phyloP scores from a whole-genome alignment of 2,113 vertebrate genomes.

The Crotalus viridis region DNA sequence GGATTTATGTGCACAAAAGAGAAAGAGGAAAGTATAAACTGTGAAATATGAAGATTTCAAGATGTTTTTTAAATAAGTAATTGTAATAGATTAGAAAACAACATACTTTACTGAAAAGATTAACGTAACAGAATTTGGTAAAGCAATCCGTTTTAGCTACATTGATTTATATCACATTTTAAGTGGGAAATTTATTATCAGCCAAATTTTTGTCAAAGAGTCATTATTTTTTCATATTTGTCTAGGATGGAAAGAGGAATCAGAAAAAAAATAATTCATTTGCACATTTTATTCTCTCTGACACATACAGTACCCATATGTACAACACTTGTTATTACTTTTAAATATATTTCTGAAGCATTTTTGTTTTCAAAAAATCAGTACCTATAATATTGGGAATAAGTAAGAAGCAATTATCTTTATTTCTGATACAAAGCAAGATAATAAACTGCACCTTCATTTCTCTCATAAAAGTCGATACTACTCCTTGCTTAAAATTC shows the following conservation, averaged over 20 bases:
- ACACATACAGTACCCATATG: not conserved
- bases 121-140: not conserved
- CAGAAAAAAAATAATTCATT: not conserved
- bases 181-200: not conserved
- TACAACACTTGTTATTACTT: not conserved
- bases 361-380: not conserved
- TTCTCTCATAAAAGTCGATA: not conserved
- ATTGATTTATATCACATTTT: not conserved
- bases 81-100: constrained; percentile 1
- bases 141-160: not conserved
- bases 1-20: not conserved
- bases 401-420: not conserved
- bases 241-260: not conserved
- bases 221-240: not conserved
- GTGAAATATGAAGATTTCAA: not conserved
- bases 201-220: not conserved
- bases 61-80: not conserved
- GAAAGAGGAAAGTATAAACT: not conserved
- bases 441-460: not conserved
- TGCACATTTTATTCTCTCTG: not conserved
- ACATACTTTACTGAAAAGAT: not conserved
- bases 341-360: not conserved
- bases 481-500: not conserved
- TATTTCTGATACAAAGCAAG: constrained; percentile 32
- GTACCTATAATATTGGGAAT: constrained; percentile 45